Conservation (phyloP, 2,113 vertebrate species). For the Istiophorus platypterus region DNA sequence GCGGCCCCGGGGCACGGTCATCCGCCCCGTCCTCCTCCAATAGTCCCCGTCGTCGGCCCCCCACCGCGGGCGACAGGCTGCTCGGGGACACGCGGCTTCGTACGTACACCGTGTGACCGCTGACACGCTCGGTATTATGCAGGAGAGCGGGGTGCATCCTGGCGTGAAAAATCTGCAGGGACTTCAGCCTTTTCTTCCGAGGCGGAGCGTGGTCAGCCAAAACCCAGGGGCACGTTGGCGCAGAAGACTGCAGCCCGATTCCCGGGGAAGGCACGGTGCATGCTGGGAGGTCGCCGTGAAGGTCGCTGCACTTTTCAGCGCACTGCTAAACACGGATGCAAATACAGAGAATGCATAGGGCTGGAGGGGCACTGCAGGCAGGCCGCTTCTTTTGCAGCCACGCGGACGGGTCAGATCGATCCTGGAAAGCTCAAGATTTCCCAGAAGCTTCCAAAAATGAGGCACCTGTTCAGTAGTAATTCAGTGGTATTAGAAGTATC, state of each 20-base stretch:
- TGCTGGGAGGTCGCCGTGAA: conserved; percentile 62
- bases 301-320: conserved; percentile 60
- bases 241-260: conserved; percentile 40
- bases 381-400: conserved; percentile 29
- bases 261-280: conserved; percentile 46
- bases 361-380: conserved; percentile 39
- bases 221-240: conserved; percentile 56
- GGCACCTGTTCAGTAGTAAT: too few relatives aligned
- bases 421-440: conserved; percentile 24
- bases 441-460: conserved; percentile 4
- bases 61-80: conserved; percentile 45
- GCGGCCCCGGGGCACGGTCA: conserved; percentile 47
- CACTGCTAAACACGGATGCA: conserved; percentile 42
- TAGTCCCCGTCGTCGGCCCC: conserved; percentile 9
- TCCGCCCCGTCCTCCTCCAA: conserved; percentile 29
- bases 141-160: conserved; percentile 38
- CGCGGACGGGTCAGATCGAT: conserved; percentile 29
- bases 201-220: conserved; percentile 57
- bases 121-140: conserved; percentile 37
- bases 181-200: conserved; percentile 48
- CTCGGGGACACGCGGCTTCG: conserved; percentile 26
- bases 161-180: conserved; percentile 58
- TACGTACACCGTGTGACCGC: conserved; percentile 16
- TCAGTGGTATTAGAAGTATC: too few relatives aligned
- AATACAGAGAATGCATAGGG: conserved; percentile 24